These are phyloP conservation scores for Steatornis caripensis DNA, from an alignment of 2,113 vertebrate species.

Conservation along the genomic window DNA sequence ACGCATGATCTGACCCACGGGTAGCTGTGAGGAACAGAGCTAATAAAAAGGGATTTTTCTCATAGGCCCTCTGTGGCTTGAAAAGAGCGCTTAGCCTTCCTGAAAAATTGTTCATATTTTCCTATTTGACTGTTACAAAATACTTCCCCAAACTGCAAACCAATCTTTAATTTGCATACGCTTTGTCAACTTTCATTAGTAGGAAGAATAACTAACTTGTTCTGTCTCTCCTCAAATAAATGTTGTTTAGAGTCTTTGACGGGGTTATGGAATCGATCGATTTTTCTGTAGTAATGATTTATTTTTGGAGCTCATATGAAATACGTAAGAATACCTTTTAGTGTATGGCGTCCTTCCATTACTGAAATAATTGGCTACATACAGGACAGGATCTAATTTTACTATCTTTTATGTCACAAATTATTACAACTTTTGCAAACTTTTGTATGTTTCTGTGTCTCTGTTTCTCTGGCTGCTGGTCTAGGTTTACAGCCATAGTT, in stretches of 20 bases:
- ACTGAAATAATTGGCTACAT: not conserved
- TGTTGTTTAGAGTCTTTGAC: not conserved
- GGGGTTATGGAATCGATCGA: not conserved
- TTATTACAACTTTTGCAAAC: not conserved
- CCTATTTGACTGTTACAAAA: not conserved
- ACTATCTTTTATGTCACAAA: not conserved
- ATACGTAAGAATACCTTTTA: not conserved
- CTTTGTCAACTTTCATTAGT: not conserved
- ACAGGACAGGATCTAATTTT: not conserved
- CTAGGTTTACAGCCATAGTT: not conserved
- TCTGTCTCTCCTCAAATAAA: not conserved
- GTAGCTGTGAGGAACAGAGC: not conserved
- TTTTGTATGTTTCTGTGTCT: not conserved
- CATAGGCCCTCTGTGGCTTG: not conserved
- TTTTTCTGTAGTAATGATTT: not conserved
- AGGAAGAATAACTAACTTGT: not conserved
- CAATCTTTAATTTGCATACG: not conserved
- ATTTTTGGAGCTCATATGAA: not conserved
- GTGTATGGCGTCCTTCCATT: not conserved
- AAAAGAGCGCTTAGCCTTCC: not conserved
- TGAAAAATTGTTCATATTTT: not conserved
- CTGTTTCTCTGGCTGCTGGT: not conserved
- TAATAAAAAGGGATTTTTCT: not conserved
- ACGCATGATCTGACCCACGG: accelerated
- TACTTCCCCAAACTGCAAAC: not conserved